Percentiles rank a stretch among this genome's conserved stretches.
Evolutionary conservation across 2,888 invertebrate species (phyloP).

Genomic region (Amiota communis): DNA sequence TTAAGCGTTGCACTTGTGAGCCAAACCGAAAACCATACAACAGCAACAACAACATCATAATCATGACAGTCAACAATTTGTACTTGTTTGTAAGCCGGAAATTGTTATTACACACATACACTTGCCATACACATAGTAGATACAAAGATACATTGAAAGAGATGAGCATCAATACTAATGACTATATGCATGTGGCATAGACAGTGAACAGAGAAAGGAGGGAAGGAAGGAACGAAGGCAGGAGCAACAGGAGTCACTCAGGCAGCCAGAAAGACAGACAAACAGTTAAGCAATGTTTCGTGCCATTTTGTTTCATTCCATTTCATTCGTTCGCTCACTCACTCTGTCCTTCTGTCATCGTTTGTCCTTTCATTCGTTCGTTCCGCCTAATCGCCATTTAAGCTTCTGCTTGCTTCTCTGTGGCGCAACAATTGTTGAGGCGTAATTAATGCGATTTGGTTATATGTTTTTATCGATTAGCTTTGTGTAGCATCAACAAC

Average conservation of each 20-base stretch:
- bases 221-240: neutral
- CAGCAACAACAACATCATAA: neutral
- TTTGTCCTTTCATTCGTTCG: constrained; percentile 4
- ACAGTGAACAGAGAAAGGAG: neutral
- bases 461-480: constrained; percentile 58
- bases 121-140: neutral
- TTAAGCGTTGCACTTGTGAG: neutral
- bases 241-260: neutral
- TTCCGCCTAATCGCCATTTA: constrained; percentile 47
- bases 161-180: neutral
- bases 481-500: constrained; percentile 16
- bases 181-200: neutral
- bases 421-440: constrained; percentile 64
- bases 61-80: neutral
- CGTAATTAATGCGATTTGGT: constrained; percentile 64
- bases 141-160: neutral
- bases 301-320: too few species aligned
- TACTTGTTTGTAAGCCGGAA: neutral
- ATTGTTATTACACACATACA: neutral
- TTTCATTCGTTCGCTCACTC: constrained; percentile 15
- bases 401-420: constrained; percentile 50
- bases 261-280: neutral
- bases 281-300: neutral
- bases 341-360: constrained; percentile 1
- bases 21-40: neutral